Evolutionary conservation across 53 echinoderm and acorn worm species (phyloP), one percentile per base, ranked within the genome.

Genomic region (Mesocentrotus franciscanus): DNA sequence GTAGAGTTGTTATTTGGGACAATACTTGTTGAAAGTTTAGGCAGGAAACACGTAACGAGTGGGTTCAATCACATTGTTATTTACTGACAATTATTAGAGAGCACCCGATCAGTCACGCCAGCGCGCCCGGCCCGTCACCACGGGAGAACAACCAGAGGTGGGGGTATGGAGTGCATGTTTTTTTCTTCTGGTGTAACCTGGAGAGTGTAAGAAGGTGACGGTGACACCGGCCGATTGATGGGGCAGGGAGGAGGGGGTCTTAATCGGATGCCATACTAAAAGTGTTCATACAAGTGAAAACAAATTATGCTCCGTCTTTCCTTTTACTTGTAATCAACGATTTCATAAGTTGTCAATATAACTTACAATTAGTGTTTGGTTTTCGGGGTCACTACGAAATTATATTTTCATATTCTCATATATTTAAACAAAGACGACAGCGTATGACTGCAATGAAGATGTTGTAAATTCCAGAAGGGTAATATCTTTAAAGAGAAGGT

Each of bases 31-130:
- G 72, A 92, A 91, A 56, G 92, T 92, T 71, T 56, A 71, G 64
- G 71, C 92, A 92, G 92, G 92, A 92, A 92, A 71, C 93, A 93
- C 79, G 64, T 78, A 93, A 78, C 93, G 93, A 93, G 79, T 79
- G 93, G 62, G 93, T 81, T 79, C 81, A 83, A 93, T 93, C 93
- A 93, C 61, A 29, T 93, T 93, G 93, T 78, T 78, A 81, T 81
- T 93, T 93, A 93, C 93, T 93, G 93, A 93, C 93, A 93, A 78
- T 61, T 93, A 57, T 64, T 78, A n/a, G 93, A 59, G 61, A 78
- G 81, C 10, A 60, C 9, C 55, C 93, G 58, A 93, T 93, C 93
- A 78, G 59, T 93, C 93, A 93, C 61, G 15, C 56, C 27, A 6
- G 71, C 75, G 92, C 92, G 72, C 92, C 92, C 75, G 7, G 22